These are phyloP conservation scores for Mugil cephalus DNA, from an alignment of 2,113 vertebrate genomes.

Conservation along the genomic window DNA sequence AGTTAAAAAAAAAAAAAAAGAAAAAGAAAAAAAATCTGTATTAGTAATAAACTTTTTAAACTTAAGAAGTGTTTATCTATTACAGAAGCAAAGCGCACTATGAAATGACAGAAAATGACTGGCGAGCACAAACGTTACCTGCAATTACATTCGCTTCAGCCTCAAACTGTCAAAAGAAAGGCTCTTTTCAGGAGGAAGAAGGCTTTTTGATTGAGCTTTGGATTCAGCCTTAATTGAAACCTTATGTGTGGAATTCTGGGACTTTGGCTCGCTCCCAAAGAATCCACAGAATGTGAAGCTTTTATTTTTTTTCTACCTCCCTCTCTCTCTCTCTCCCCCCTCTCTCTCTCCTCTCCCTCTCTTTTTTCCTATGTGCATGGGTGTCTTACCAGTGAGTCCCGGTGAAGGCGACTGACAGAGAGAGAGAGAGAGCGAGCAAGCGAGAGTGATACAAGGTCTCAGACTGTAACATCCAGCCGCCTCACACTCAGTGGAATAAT, in stretches of 20 bases:
- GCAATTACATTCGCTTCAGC: slow-evolving; percentile 83
- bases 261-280: slow-evolving; percentile 92
- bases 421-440: slow-evolving; percentile 40
- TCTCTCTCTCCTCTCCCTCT: slow-evolving; percentile 23
- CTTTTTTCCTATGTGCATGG: slow-evolving; percentile 79
- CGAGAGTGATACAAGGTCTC: slow-evolving; percentile 49
- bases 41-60: slow-evolving; percentile 1
- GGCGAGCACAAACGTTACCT: slow-evolving; percentile 48
- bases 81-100: not conserved
- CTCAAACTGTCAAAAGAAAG: slow-evolving; percentile 84
- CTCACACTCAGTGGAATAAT: slow-evolving; percentile 74
- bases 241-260: slow-evolving; percentile 98
- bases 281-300: slow-evolving; percentile 93
- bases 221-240: slow-evolving; percentile 93
- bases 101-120: slow-evolving; percentile 11
- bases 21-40: too few species aligned
- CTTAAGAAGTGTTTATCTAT: not conserved
- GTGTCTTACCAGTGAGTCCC: slow-evolving; percentile 88
- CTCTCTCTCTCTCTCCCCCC: slow-evolving; percentile 16
- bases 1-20: not conserved
- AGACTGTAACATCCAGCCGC: slow-evolving; percentile 51
- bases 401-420: slow-evolving; percentile 58
- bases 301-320: slow-evolving; percentile 30
- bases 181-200: slow-evolving; percentile 80
- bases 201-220: slow-evolving; percentile 86